Evolutionary conservation across 1,140 invertebrate species (phyloP), one percentile per base, ranked within the genome.

Genomic region (Drosophila ironensis): DNA sequence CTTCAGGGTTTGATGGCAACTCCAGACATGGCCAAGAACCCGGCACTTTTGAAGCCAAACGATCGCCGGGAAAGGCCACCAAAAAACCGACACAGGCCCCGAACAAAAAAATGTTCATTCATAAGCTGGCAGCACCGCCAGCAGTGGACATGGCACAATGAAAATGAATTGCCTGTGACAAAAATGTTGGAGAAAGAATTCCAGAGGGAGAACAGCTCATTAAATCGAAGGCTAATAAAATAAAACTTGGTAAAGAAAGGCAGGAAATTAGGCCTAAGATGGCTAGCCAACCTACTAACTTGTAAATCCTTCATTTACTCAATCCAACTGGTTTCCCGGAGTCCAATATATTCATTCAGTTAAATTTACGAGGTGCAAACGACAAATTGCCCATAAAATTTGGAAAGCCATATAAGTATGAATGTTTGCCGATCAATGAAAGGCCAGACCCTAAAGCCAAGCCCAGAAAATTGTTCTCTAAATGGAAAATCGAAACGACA

Each of bases 291-390:
- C 2, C 2, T 22, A 22, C 5, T 22, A 22, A 22, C 20, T 22
- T 5, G 5, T 22, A 22, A 22, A 2, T 22, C 20, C 2, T 2
- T 3, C 2, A 42, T 7, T 22, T 11, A 30, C 12, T 25, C 9
- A 52, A 33, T 17, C 19, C n/a, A n/a, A n/a, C n/a, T n/a, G n/a
- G n/a, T 12, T 24, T 17, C 11, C 4, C 33, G 4, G 12, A 19
- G 9, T 3, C 0, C 7, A 20, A n/a, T n/a, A n/a, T n/a, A 63
- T 46, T 60, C 40, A 63, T 8, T 25, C 7, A 7, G 20, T 20
- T 46, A 40, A 19, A 72, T 72, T 84, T 72, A 82, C 37, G 61
- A 82, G 61, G 77, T 81, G 77, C 48, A 69, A 82, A 82, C 60
- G 66, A 82, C 61, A 69, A 70, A 47, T 72, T 72, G 37, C 20